A percentile compares a stretch with the other conserved stretches of the same genome.
Evolutionary conservation across 1,140 invertebrate species (phyloP).

Genomic region (Penaeus vannamei): DNA sequence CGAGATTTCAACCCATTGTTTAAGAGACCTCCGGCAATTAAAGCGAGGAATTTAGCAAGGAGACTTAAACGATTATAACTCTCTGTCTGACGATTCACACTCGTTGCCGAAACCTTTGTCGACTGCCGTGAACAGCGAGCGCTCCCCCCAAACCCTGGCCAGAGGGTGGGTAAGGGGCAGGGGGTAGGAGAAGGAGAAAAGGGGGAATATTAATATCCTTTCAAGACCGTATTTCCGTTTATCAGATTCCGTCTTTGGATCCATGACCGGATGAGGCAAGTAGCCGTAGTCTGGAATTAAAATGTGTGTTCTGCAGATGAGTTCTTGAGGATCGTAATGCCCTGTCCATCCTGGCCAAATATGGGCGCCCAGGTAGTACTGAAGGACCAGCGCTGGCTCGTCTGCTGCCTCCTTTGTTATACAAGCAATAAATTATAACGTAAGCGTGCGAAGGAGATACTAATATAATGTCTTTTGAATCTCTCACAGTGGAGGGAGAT

Average conservation of each 20-base stretch:
- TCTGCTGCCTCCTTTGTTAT: constrained; percentile 52
- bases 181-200: neutral
- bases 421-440: constrained; percentile 66
- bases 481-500: neutral
- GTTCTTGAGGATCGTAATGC: constrained; percentile 21
- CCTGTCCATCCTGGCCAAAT: constrained; percentile 44
- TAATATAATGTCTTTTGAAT: constrained; percentile 62
- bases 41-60: no score
- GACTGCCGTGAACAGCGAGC: no score
- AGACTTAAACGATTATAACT: no score
- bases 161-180: neutral
- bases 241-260: no score
- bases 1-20: constrained; percentile 25
- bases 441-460: constrained; percentile 61
- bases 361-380: constrained; percentile 53
- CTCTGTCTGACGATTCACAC: no score
- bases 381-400: constrained; percentile 34
- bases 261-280: no score
- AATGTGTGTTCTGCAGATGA: no score
- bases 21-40: constrained; percentile 3
- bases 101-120: no score
- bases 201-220: neutral
- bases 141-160: neutral
- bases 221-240: no score
- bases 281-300: no score